Conservation (phyloP, 2,797 vertebrate species). For the Paramormyrops hopkinsi region DNA sequence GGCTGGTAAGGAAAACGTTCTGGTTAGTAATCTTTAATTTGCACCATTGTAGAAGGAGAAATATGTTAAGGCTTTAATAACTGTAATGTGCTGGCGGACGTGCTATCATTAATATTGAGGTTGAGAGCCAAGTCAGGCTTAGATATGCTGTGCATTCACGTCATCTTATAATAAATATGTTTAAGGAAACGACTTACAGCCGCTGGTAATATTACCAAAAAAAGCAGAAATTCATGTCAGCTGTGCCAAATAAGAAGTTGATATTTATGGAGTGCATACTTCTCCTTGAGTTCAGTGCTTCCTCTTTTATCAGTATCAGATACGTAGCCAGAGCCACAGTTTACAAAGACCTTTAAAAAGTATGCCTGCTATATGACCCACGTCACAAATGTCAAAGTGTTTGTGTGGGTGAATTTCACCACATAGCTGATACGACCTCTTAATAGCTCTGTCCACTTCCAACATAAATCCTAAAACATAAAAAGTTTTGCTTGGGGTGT, state of each 20-base stretch:
- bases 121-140: neutral
- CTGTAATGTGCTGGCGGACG: neutral
- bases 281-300: neutral
- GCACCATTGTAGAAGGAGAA: neutral
- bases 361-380: conserved; percentile 21
- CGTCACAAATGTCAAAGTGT: neutral
- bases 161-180: neutral
- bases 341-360: neutral
- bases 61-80: neutral
- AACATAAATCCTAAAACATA: neutral
- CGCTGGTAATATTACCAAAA: neutral
- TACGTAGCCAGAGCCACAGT: neutral
- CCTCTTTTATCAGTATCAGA: neutral
- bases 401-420: neutral
- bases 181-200: neutral
- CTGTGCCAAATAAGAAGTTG: neutral
- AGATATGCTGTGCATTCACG: neutral
- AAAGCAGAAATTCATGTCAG: neutral
- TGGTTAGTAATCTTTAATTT: neutral
- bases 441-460: neutral
- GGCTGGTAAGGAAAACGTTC: neutral
- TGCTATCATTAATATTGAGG: neutral
- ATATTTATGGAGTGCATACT: neutral
- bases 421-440: neutral
- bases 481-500: neutral